Evolutionary conservation across 2,888 invertebrate species (phyloP).

Genomic region (Sarcophaga rosellei): DNA sequence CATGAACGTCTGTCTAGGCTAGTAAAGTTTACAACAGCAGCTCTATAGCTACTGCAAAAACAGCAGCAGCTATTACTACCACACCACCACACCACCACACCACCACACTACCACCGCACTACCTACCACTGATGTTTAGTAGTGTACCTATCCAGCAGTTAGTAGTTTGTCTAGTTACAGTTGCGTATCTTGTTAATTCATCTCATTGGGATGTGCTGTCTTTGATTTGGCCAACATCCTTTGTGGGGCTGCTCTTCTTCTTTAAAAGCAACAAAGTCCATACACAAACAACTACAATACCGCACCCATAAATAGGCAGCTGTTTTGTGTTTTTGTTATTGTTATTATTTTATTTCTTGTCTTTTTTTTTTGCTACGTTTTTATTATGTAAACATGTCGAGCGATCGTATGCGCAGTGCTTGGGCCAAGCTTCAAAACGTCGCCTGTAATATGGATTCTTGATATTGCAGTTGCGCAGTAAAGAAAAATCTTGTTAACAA

Average conservation of each 20-base stretch:
- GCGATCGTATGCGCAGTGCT: too few species aligned
- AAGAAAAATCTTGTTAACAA: slow-evolving; percentile 66
- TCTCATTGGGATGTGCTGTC: slow-evolving; percentile 57
- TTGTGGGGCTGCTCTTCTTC: slow-evolving; percentile 54
- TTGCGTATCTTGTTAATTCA: slow-evolving; percentile 67
- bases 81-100: too few species aligned
- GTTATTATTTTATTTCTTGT: slow-evolving; percentile 1
- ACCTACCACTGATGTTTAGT: neutral
- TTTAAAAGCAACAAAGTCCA: slow-evolving; percentile 30
- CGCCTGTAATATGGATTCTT: slow-evolving; percentile 28
- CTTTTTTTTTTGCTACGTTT: slow-evolving; percentile 18
- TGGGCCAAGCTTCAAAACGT: too few species aligned
- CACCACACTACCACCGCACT: neutral
- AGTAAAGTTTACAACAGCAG: too few species aligned
- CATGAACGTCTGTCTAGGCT: neutral
- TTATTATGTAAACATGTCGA: too few species aligned
- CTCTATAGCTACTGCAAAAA: too few species aligned
- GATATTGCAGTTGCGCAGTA: neutral
- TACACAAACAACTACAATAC: slow-evolving; percentile 46
- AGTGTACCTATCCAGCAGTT: neutral
- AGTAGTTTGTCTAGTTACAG: slow-evolving; percentile 56
- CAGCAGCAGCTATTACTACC: too few species aligned
- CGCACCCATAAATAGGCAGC: slow-evolving; percentile 68
- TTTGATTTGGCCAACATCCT: slow-evolving; percentile 53
- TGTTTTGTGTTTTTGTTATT: slow-evolving; percentile 39